Conservation (phyloP, 1,140 invertebrate genomes). For the Leptopilina clavipes region DNA sequence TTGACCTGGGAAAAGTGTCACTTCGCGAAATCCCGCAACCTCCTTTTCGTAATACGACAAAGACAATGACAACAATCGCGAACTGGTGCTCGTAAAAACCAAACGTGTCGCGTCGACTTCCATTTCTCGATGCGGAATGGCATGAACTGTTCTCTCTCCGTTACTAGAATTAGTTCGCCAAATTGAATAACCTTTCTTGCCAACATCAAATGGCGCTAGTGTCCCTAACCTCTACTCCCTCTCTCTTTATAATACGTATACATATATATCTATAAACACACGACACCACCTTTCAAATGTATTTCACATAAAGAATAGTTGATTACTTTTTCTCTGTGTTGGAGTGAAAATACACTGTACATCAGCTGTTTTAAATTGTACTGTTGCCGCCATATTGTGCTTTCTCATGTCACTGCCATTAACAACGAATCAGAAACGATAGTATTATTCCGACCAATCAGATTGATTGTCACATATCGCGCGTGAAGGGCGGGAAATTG, state of each 20-base stretch:
- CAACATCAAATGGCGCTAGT: conserved; percentile 58
- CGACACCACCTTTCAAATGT: conserved; percentile 11
- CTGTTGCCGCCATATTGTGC: no score
- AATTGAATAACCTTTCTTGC: conserved; percentile 56
- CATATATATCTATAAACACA: conserved; percentile 39
- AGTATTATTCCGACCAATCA: no score
- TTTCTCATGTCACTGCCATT: no score
- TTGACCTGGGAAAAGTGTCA: conserved; percentile 14
- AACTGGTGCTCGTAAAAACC: conserved; percentile 32
- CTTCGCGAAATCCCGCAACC: conserved; percentile 26
- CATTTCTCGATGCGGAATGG: conserved; percentile 68
- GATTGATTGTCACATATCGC: no score
- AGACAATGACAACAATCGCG: conserved; percentile 14
- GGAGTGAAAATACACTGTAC: no score
- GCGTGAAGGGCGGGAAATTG: no score
- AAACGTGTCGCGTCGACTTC: conserved; percentile 63
- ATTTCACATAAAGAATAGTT: no score
- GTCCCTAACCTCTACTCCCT: conserved; percentile 9
- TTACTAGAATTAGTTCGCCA: conserved; percentile 57
- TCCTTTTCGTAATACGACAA: conserved; percentile 20
- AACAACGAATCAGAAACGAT: no score
- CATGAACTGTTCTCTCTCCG: conserved; percentile 57
- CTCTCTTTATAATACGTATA: neutral
- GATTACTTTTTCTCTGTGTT: no score
- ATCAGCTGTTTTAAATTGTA: no score